A percentile compares a stretch with the other conserved stretches of the same genome.
Evolutionary conservation across 2,113 vertebrate genomes (phyloP).

Genomic region (Semnornis frantzii): DNA sequence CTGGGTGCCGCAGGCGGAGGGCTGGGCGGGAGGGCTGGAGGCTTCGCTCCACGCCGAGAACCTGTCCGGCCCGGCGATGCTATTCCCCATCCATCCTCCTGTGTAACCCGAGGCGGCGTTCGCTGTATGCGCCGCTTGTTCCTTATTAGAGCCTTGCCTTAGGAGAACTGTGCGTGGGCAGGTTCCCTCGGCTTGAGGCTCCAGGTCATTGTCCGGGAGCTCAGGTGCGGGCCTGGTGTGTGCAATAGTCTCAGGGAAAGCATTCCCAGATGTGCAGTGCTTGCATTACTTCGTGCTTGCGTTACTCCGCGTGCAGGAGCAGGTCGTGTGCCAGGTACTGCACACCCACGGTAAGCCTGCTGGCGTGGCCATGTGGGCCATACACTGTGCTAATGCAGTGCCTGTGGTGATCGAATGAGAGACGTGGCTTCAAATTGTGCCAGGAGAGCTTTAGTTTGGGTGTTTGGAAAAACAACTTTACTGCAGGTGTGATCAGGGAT

Average conservation of each 20-base stretch:
- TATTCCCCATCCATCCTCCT: accelerated
- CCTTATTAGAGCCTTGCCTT: neutral
- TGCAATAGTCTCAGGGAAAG: accelerated
- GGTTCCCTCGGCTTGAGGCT: neutral
- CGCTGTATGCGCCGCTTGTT: accelerated
- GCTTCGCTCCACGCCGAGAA: neutral
- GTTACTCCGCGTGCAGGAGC: accelerated
- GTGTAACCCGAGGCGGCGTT: accelerated
- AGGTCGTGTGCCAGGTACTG: neutral
- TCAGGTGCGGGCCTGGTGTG: accelerated
- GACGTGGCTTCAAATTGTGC: no score
- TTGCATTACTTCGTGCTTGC: accelerated
- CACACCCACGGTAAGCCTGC: accelerated
- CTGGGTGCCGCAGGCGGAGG: neutral
- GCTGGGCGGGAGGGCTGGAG: neutral
- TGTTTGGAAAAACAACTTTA: no score
- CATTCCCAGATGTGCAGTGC: accelerated
- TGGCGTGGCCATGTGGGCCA: accelerated
- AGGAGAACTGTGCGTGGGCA: accelerated
- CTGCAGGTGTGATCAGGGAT: no score
- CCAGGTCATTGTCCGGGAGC: accelerated
- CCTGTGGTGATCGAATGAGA: neutral
- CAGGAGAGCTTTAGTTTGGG: no score
- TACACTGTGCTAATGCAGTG: neutral
- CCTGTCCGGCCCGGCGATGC: neutral